These are phyloP conservation scores for Patella pellucida DNA, from an alignment of 2,888 invertebrate species.

Conservation along the genomic window DNA sequence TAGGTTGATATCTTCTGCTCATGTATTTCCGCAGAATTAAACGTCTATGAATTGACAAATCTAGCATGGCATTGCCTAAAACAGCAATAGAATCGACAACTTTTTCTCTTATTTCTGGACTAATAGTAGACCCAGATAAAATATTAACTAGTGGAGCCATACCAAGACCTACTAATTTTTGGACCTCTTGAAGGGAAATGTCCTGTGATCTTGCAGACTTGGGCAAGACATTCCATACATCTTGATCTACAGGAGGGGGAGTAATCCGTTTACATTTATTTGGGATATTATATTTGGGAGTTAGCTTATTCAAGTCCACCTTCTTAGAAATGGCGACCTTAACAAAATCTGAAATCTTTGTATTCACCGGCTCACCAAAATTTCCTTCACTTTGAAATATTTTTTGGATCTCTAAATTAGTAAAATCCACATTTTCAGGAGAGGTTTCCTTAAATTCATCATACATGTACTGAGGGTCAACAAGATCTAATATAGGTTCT, in stretches of 20 bases:
- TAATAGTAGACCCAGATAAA: neutral
- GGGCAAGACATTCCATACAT: neutral
- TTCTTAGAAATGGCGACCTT: neutral
- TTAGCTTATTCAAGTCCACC: neutral
- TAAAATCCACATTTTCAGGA: too few relatives aligned
- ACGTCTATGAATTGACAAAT: neutral
- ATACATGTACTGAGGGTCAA: too few relatives aligned
- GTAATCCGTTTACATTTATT: neutral
- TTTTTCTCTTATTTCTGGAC: neutral
- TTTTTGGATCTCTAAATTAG: neutral
- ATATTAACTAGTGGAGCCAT: neutral
- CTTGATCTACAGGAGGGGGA: neutral
- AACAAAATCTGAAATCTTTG: neutral
- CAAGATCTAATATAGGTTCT: too few relatives aligned
- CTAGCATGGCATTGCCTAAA: neutral
- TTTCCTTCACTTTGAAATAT: neutral
- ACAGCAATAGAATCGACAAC: neutral
- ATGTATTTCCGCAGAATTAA: neutral
- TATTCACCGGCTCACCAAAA: neutral
- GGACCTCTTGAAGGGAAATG: neutral
- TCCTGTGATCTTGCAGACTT: neutral
- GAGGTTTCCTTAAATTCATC: too few relatives aligned
- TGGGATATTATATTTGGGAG: neutral
- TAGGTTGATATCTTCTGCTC: neutral
- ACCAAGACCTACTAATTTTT: neutral